Evolutionary conservation across 1,140 invertebrate genomes (phyloP).

Genomic region (Brachionus plicatilis): DNA sequence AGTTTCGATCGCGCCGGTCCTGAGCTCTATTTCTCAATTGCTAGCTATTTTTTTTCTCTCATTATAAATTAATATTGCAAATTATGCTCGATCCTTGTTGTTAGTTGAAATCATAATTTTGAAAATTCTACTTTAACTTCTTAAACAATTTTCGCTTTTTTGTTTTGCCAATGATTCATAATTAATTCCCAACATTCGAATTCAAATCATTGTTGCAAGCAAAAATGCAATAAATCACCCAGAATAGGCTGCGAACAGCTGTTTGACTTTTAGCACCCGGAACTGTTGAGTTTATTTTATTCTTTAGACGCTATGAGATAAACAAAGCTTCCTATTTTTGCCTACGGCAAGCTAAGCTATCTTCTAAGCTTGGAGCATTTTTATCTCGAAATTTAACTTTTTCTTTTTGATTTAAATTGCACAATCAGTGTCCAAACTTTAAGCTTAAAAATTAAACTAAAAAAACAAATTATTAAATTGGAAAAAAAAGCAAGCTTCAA

Average conservation of each 20-base stretch:
- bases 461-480: too few relatives aligned
- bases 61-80: constrained; percentile 17
- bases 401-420: too few relatives aligned
- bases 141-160: neutral
- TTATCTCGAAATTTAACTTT: neutral
- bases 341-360: neutral
- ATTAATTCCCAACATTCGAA: neutral
- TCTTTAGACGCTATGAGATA: neutral
- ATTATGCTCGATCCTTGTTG: neutral
- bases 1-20: neutral
- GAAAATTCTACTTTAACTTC: neutral
- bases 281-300: neutral
- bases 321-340: neutral
- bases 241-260: neutral
- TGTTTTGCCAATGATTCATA: constrained; percentile 8
- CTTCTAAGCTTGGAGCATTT: neutral
- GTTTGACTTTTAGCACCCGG: neutral
- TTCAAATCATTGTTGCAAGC: neutral
- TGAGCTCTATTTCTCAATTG: neutral
- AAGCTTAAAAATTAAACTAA: too few relatives aligned
- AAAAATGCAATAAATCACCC: neutral
- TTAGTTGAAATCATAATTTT: constrained; percentile 9
- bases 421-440: too few relatives aligned
- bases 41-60: neutral
- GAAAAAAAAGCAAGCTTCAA: too few relatives aligned